Evolutionary conservation across 2,888 invertebrate genomes (phyloP), one percentile per base, ranked within the genome.

Genomic region (Cordilura impudica): DNA sequence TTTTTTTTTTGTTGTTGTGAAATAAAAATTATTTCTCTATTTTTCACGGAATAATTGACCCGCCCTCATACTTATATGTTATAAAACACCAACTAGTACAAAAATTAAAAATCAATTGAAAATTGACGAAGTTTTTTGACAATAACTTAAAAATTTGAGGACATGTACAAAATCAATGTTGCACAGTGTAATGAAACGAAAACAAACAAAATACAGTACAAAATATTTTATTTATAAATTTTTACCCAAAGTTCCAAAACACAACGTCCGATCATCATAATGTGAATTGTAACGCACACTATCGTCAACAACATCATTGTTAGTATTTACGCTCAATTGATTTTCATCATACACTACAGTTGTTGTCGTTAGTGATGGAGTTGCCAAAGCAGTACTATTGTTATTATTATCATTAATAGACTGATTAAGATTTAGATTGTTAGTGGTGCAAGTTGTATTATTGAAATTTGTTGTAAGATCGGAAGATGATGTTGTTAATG

Each of bases 391-490:
- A 45, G 29, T 58, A 49, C 14, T 56, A 23, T 35, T 21, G 43
- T 51, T 72, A 49, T n/a, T 51, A 53, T 21, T 69, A 21, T n/a
- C 18, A 49, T 4, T 66, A 14, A n/a, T n/a, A n/a, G n/a, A n/a
- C n/a, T n/a, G n/a, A n/a, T 51, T 65, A 21, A 14, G 26, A n/a
- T 43, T 63, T 49, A 12, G 19, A 18, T 77, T 53, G 70, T 69
- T 67, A 78, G 73, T 70, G 74, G 49, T 45, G 53, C 14, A 35
- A 70, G 29, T 66, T 66, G 54, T 45, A 49, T 78, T 66, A 71
- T 78, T 60, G 8, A 58, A 53, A 70, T 73, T 74, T 69, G 51
- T 53, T 16, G 26, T 26, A 54, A 61, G 60, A 56, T 78, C 54
- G 66, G 56, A 61, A 73, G 58, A 23, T 19, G 58, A 19, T 14